Conservation (phyloP, 2,113 vertebrate genomes). For the Melozone crissalis region DNA sequence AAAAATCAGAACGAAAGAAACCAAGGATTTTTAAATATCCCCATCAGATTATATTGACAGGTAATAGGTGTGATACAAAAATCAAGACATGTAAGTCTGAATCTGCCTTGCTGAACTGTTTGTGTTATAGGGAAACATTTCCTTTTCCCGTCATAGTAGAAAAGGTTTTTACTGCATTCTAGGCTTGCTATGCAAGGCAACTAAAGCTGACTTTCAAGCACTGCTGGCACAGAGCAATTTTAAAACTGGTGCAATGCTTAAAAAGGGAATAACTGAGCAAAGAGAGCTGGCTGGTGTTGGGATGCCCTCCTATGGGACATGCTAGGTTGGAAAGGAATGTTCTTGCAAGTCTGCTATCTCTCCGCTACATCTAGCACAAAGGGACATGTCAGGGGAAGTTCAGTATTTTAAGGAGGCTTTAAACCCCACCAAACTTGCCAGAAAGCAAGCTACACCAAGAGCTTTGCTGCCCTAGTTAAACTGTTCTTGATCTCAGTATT, state of each 20-base stretch:
- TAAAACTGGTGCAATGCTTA: neutral
- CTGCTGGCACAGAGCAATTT: neutral
- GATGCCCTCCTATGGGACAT: neutral
- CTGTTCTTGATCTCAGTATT: neutral
- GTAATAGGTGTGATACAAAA: neutral
- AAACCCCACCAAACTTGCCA: neutral
- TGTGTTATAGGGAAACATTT: neutral
- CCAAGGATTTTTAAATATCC: neutral
- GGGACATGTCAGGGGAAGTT: neutral
- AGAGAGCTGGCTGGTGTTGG: neutral
- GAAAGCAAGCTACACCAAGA: fast-evolving
- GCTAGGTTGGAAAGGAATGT: neutral
- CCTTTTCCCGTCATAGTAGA: neutral
- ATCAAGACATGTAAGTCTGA: neutral
- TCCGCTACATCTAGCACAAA: neutral
- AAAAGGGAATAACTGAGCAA: slow-evolving; percentile 33
- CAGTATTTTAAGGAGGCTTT: neutral
- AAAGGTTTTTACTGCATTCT: neutral
- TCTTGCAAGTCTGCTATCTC: neutral
- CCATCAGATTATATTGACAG: neutral
- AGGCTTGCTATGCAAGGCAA: neutral
- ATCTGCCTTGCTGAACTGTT: neutral
- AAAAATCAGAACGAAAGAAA: neutral
- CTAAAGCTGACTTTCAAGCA: neutral
- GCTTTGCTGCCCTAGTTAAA: neutral